Base-by-base conservation (phyloP, 2,797 vertebrate genomes). In the Gymnoscopelus braueri region DNA sequence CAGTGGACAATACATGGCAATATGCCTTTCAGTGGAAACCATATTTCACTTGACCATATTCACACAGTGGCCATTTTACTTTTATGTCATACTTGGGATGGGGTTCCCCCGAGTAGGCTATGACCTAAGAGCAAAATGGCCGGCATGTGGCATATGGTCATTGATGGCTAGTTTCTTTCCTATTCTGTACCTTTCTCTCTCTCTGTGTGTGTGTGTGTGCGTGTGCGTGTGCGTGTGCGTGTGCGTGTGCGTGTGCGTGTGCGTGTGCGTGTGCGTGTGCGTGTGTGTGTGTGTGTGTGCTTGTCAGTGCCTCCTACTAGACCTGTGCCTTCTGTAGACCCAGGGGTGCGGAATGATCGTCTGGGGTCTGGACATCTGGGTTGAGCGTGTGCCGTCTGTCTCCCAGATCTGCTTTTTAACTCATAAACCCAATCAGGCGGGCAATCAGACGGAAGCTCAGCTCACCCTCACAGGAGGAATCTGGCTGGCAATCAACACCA, bases 311-410 rank as follows among this genome's bases (percentile, higher is more conserved):
- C 24, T 15, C 51, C 49, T 77, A 67, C 35, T 65, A 65, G 69
- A 79, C 71, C 12, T 6, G 12, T 68, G 64, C 60, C 70, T 80
- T 81, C 70, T 80, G 82, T 60, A 80, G 51, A 80, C 67, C 79
- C 80, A 76, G 39, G 81, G 74, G 82, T 82, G 80, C 75, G 77
- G 70, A 81, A 56, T 32, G 67, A 80, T 57, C 53, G 73, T 82
- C 79, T 81, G 69, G 35, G 67, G 79, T 79, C 55, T 78, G 84
- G 85, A 83, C 87, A 89, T 87, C 79, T 90, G 83, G 83, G 87
- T 68, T 26, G 24, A 74, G 65, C 80, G 65, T 44, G 59, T 65
- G 62, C 82, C 60, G 68, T 81, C 78, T 90, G 84, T 91, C 80
- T 81, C 79, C 62, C 62, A 79, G 74, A 83, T 80, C 65, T 78